These are phyloP conservation scores for Equus przewalskii DNA, from an alignment of 2,113 vertebrate genomes.

Conservation along the genomic window DNA sequence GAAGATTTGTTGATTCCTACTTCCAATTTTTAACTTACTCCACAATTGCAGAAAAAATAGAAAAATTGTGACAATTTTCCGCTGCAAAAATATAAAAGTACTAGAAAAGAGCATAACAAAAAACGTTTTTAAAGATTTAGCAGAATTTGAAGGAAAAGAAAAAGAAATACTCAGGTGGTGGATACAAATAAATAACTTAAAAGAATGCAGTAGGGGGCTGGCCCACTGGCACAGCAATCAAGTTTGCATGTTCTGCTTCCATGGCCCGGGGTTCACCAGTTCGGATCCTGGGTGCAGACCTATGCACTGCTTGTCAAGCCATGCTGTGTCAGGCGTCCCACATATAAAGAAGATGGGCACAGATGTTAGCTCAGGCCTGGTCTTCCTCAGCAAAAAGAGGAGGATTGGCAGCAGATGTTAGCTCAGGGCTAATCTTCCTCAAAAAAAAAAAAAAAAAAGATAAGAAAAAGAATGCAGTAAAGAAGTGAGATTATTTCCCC, in stretches of 20 bases:
- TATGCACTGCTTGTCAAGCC: too few species aligned
- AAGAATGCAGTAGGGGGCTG: neutral
- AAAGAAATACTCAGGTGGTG: neutral
- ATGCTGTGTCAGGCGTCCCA: too few species aligned
- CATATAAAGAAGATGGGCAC: too few species aligned
- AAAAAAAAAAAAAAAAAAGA: too few species aligned
- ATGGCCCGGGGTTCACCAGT: too few species aligned
- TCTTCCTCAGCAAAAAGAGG: too few species aligned
- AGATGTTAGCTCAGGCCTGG: too few species aligned
- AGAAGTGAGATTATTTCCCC: neutral
- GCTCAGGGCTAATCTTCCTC: too few species aligned
- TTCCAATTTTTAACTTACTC: slow-evolving; percentile 2
- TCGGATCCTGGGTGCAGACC: too few species aligned
- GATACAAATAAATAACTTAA: neutral
- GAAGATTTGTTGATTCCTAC: neutral
- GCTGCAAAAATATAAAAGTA: neutral
- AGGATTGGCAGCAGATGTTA: too few species aligned
- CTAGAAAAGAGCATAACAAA: neutral
- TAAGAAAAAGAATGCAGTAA: neutral
- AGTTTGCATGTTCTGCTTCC: too few species aligned
- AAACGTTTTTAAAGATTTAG: neutral
- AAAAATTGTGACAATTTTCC: neutral
- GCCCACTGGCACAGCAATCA: too few species aligned
- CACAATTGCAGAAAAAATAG: neutral
- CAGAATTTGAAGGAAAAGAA: neutral